These are phyloP conservation scores for Sarcophaga subvicina DNA, from an alignment of 2,888 invertebrate genomes.

Conservation along the genomic window DNA sequence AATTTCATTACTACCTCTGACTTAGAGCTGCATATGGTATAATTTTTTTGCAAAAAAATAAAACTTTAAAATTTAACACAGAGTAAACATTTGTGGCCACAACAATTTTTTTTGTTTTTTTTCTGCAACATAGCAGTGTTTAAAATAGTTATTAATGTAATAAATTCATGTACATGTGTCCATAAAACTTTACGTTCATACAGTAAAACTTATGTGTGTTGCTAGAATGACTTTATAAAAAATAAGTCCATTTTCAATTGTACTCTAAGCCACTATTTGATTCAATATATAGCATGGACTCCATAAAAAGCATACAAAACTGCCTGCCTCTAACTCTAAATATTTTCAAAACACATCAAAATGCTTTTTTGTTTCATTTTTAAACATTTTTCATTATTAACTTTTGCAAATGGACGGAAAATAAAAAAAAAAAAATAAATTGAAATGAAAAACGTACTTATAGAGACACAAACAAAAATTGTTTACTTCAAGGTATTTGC, in stretches of 20 bases:
- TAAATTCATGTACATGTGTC: constrained; percentile 41
- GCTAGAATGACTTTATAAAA: not conserved
- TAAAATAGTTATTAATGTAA: constrained; percentile 61
- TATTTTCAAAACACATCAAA: not conserved
- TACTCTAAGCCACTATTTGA: constrained; percentile 26
- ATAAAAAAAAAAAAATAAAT: not conserved
- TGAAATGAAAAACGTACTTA: not conserved
- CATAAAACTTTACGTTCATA: not conserved
- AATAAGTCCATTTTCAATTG: not conserved
- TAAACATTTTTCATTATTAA: constrained; percentile 8
- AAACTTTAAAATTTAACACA: constrained; percentile 9
- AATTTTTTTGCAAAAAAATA: not conserved
- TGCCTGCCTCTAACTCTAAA: not conserved
- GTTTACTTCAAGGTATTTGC: constrained; percentile 40
- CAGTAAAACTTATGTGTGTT: not conserved
- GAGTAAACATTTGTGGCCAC: constrained; percentile 41
- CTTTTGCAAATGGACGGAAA: not conserved
- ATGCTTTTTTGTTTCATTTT: not conserved
- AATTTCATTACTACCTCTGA: not conserved
- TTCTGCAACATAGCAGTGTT: constrained; percentile 17
- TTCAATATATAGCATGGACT: constrained; percentile 13
- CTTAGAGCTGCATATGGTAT: not conserved
- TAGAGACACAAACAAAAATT: not conserved
- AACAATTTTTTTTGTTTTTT: not conserved
- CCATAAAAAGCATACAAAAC: not conserved